Conservation (phyloP, 2,888 invertebrate genomes). For the Dorcus parallelipipedus region DNA sequence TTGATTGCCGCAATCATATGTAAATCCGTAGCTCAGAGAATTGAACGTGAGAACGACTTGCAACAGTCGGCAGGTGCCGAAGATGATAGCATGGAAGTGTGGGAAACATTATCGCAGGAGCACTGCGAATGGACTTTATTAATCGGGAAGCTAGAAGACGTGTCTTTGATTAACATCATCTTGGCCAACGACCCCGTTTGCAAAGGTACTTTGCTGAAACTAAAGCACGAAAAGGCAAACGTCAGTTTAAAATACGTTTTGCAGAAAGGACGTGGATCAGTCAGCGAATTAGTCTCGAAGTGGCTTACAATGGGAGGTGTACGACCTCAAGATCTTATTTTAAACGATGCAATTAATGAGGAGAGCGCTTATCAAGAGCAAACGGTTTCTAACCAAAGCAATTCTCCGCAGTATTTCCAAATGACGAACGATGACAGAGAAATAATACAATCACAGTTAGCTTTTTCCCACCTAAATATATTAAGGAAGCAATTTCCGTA, state of each 20-base stretch:
- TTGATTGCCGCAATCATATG: conserved; percentile 81
- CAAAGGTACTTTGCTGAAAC: conserved; percentile 48
- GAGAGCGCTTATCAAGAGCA: conserved; percentile 10
- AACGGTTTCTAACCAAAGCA: conserved; percentile 19
- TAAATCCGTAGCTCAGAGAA: conserved; percentile 64
- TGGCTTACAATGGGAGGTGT: conserved; percentile 78
- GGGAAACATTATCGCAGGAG: conserved; percentile 83
- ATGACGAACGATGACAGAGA: conserved; percentile 15
- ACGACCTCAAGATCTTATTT: conserved; percentile 60
- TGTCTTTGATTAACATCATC: conserved; percentile 74
- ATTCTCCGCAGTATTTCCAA: conserved; percentile 28
- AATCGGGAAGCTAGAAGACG: conserved; percentile 85
- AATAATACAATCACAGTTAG: conserved; percentile 38
- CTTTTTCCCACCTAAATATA: conserved; percentile 62
- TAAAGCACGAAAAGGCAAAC: conserved; percentile 55
- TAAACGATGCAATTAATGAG: conserved; percentile 48
- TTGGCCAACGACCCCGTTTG: conserved; percentile 54
- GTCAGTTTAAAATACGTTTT: conserved; percentile 66
- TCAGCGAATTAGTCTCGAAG: conserved; percentile 83
- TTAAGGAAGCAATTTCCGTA: conserved; percentile 80
- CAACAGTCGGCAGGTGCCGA: conserved; percentile 37
- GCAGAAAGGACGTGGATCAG: conserved; percentile 71
- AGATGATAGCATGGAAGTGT: conserved; percentile 51
- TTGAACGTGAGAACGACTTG: conserved; percentile 46
- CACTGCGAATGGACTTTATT: conserved; percentile 83